A percentile compares a stretch with the other conserved stretches of the same genome.
Evolutionary conservation across 2,888 invertebrate species (phyloP).

Genomic region (Geotrupes spiniger): DNA sequence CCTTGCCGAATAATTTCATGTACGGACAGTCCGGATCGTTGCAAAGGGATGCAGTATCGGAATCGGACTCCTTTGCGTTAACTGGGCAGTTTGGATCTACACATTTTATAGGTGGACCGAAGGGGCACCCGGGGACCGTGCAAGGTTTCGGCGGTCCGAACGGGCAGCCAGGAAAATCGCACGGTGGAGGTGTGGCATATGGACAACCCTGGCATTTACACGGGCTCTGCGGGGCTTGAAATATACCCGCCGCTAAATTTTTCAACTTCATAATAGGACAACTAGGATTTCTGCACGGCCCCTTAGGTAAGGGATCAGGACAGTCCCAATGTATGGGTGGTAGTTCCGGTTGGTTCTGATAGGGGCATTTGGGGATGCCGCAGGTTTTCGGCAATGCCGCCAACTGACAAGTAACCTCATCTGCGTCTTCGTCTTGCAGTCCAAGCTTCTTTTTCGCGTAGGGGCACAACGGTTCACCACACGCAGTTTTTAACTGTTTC

Average conservation of each 20-base stretch:
- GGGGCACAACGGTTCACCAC: slow-evolving; percentile 27
- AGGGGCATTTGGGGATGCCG: slow-evolving; percentile 40
- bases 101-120: slow-evolving; percentile 23
- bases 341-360: slow-evolving; percentile 32
- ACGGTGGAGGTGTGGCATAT: slow-evolving; percentile 37
- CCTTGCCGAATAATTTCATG: not conserved
- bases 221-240: slow-evolving; percentile 35
- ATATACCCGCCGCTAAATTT: slow-evolving; percentile 33
- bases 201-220: slow-evolving; percentile 42
- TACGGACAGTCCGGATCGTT: slow-evolving; percentile 25
- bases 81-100: slow-evolving; percentile 27
- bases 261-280: slow-evolving; percentile 39
- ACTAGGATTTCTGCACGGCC: slow-evolving; percentile 43
- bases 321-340: slow-evolving; percentile 50
- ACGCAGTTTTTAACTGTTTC: slow-evolving; percentile 25
- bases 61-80: slow-evolving; percentile 10
- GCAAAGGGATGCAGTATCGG: slow-evolving; percentile 8
- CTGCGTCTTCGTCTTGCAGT: slow-evolving; percentile 18
- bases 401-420: slow-evolving; percentile 19
- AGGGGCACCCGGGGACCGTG: slow-evolving; percentile 21
- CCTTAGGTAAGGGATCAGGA: slow-evolving; percentile 47
- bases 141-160: slow-evolving; percentile 22
- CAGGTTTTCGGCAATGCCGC: slow-evolving; percentile 31
- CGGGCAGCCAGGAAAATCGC: slow-evolving; percentile 31
- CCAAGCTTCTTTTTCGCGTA: slow-evolving; percentile 19